Evolutionary conservation across 2,888 invertebrate species (phyloP), one percentile per base, ranked within the genome.

Genomic region (Thereva nobilitata): DNA sequence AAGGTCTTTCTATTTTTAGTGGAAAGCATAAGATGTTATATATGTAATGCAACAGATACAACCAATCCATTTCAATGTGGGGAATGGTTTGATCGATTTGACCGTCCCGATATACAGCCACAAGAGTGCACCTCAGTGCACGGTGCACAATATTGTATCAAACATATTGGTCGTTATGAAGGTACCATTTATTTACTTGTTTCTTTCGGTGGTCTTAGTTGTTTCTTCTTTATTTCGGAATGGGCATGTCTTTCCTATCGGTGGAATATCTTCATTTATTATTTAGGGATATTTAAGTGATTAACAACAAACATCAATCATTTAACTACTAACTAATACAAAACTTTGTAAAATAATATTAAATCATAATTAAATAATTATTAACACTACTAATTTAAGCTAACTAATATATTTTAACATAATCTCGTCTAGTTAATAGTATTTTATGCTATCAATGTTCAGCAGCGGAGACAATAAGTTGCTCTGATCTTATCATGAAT

Each of bases 101-200:
- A 82, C 77, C 84, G 85, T 72, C 82, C 85, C 74, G 87, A 88
- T 76, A 84, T 94, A 73, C 76, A 82, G 75, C 87, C 89, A 63
- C 85, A 84, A 73, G 85, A 89, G 74, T 95, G 95, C 81, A 86
- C 89, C 71, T 83, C 85, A 68, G 91, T 96, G 68, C 92, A 92
- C 78, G 89, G 87, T 72, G 95, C 96, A 10, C 86, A 88, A 75
- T 97, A 88, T 80, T 97, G 97, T 81, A 87, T 97, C 73, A 97
- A 97, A 84, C 92, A 93, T 76, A 90, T 93, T 68, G 97, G 97
- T 71, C 86, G 96, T 77, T 93, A 86, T 75, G 93, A 93, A 90
- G 94, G 92, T 92, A 84, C 40, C 53, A 23, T 23, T 23, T 84
- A 81, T 53, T 38, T 8, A 34, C 35, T 4, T 38, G 7, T 23